These are phyloP conservation scores for Brachionus manjavacas DNA, from an alignment of 1,140 invertebrate species.

Conservation along the genomic window DNA sequence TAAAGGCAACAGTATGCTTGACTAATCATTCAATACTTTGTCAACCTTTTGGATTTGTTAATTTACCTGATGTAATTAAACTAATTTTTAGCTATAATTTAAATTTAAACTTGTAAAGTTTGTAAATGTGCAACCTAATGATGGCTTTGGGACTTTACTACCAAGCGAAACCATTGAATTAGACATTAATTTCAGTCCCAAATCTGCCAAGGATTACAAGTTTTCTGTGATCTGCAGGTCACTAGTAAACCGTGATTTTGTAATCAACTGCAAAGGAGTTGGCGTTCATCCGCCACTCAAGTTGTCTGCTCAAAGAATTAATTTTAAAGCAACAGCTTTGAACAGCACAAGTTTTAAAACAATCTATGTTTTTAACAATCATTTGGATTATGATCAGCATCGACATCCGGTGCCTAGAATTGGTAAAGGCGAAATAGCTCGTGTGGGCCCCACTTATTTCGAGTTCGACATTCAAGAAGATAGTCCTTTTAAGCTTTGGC, in stretches of 20 bases:
- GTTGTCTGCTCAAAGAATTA: slow-evolving; percentile 54
- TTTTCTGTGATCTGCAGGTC: slow-evolving; percentile 53
- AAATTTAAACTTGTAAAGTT: slow-evolving; percentile 47
- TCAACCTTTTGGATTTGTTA: slow-evolving; percentile 57
- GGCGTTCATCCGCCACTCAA: slow-evolving; percentile 55
- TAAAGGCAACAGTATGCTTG: slow-evolving; percentile 49
- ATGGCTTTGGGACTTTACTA: slow-evolving; percentile 57
- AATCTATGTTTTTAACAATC: slow-evolving; percentile 53
- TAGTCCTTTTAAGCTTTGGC: slow-evolving; percentile 53
- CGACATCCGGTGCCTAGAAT: slow-evolving; percentile 56
- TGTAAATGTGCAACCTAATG: slow-evolving; percentile 57
- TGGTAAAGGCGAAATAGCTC: slow-evolving; percentile 52
- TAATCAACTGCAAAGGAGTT: slow-evolving; percentile 53
- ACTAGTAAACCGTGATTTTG: slow-evolving; percentile 48
- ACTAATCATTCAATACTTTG: slow-evolving; percentile 56
- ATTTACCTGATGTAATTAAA: slow-evolving; percentile 52
- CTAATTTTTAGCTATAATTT: not conserved
- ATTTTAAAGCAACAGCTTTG: slow-evolving; percentile 53
- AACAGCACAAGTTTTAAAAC: slow-evolving; percentile 50
- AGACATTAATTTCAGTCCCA: slow-evolving; percentile 56
- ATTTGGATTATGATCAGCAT: slow-evolving; percentile 54
- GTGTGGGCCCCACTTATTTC: slow-evolving; percentile 57
- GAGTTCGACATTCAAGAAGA: slow-evolving; percentile 54
- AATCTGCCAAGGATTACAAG: slow-evolving; percentile 53
- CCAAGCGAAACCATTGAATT: slow-evolving; percentile 55